Evolutionary conservation across 2,797 vertebrate genomes (phyloP).

Genomic region (Lemur catta): DNA sequence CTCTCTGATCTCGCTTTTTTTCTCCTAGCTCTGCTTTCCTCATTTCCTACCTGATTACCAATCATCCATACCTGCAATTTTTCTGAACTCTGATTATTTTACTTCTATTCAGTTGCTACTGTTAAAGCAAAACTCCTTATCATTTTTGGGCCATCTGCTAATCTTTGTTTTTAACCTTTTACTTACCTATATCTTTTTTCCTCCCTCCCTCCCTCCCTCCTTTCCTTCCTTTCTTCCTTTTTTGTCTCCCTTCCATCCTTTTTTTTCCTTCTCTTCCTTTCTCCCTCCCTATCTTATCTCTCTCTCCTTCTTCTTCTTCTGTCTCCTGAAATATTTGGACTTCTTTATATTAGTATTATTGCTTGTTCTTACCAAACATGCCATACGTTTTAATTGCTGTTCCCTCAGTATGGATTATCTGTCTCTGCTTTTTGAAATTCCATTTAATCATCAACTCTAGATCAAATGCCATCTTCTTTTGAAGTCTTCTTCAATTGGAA

Average conservation of each 20-base stretch:
- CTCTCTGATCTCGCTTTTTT: not conserved
- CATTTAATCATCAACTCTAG: not conserved
- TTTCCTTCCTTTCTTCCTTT: not conserved
- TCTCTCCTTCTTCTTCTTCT: not conserved
- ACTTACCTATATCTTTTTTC: not conserved
- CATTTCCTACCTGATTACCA: not conserved
- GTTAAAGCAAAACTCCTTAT: not conserved
- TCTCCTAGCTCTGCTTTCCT: not conserved
- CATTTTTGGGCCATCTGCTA: not conserved
- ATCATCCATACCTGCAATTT: not conserved
- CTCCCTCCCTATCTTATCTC: not conserved
- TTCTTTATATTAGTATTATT: not conserved
- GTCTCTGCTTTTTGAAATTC: constrained; percentile 38
- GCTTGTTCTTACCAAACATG: not conserved
- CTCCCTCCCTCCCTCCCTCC: not conserved
- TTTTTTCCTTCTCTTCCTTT: not conserved
- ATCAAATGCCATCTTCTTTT: not conserved
- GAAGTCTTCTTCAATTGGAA: not conserved
- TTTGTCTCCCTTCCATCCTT: not conserved
- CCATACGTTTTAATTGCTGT: constrained; percentile 3
- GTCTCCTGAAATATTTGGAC: not conserved
- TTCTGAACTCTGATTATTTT: not conserved
- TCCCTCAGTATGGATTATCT: not conserved
- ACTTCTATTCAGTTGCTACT: not conserved
- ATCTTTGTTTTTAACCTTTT: not conserved